Conservation (phyloP, 2,797 vertebrate species). For the Hydrocynus forskahlii region DNA sequence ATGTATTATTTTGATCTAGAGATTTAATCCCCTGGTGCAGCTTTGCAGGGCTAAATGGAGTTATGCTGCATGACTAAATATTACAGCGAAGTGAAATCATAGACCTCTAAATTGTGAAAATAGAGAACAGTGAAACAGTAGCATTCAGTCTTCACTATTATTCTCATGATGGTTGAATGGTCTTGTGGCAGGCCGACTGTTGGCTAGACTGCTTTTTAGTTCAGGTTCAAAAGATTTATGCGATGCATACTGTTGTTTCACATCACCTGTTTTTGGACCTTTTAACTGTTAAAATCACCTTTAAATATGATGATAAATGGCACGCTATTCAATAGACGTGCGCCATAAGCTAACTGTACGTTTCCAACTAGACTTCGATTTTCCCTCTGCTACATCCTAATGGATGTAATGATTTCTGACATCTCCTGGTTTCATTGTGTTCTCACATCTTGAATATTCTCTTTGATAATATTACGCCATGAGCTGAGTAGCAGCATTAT, state of each 20-base stretch:
- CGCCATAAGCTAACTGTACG: background rate
- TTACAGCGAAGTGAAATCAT: constrained; percentile 5
- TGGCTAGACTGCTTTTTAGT: background rate
- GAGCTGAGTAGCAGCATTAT: constrained; percentile 18
- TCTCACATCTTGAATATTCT: constrained; percentile 43
- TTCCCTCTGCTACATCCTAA: constrained; percentile 30
- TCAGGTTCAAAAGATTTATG: background rate
- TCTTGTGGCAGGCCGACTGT: background rate
- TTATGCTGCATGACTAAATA: constrained; percentile 2
- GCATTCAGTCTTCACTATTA: background rate
- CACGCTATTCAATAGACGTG: background rate
- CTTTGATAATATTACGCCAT: constrained; percentile 49
- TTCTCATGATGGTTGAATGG: background rate
- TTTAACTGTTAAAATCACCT: background rate
- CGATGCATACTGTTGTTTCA: background rate
- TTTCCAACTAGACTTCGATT: background rate
- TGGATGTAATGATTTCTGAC: constrained; percentile 42
- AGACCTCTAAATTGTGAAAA: background rate
- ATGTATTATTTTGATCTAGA: constrained; percentile 14
- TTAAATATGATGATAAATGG: background rate
- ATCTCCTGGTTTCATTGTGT: constrained; percentile 31
- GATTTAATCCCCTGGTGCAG: background rate
- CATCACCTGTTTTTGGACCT: background rate
- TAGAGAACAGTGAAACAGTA: background rate
- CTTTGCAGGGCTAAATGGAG: background rate